These are phyloP conservation scores for Dreissena rostriformis DNA, from an alignment of 1,140 invertebrate genomes.

Conservation along the genomic window DNA sequence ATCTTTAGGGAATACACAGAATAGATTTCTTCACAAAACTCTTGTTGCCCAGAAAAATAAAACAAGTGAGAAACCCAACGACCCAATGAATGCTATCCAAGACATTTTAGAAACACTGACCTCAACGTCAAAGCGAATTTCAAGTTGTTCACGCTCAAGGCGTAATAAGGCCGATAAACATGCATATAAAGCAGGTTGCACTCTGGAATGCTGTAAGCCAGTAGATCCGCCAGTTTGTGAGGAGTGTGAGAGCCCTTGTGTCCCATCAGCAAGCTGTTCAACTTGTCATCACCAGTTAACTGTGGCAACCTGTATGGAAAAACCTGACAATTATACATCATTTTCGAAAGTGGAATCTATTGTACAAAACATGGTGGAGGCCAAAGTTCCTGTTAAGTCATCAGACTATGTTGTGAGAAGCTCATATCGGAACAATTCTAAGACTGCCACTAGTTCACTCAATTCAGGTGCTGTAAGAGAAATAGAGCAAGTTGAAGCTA, in stretches of 20 bases:
- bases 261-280: background rate
- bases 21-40: slow-evolving; percentile 53
- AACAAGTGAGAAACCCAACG: slow-evolving; percentile 50
- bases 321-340: slow-evolving; percentile 35
- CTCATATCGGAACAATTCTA: background rate
- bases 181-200: slow-evolving; percentile 35
- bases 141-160: background rate
- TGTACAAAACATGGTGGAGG: background rate
- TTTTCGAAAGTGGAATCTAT: background rate
- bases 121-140: background rate
- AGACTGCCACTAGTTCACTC: background rate
- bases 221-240: background rate
- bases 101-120: slow-evolving; percentile 62
- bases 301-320: slow-evolving; percentile 22
- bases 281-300: background rate
- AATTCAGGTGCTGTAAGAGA: background rate
- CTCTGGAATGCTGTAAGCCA: slow-evolving; percentile 43
- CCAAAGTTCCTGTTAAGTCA: slow-evolving; percentile 34
- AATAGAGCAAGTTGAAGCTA: slow-evolving; percentile 53
- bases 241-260: background rate
- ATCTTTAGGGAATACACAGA: slow-evolving; percentile 50
- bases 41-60: slow-evolving; percentile 44
- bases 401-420: slow-evolving; percentile 4
- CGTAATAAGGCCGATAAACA: slow-evolving; percentile 12
- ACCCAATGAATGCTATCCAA: slow-evolving; percentile 68